These are phyloP conservation scores for Cydia amplana DNA, from an alignment of 1,140 invertebrate genomes.

Conservation along the genomic window DNA sequence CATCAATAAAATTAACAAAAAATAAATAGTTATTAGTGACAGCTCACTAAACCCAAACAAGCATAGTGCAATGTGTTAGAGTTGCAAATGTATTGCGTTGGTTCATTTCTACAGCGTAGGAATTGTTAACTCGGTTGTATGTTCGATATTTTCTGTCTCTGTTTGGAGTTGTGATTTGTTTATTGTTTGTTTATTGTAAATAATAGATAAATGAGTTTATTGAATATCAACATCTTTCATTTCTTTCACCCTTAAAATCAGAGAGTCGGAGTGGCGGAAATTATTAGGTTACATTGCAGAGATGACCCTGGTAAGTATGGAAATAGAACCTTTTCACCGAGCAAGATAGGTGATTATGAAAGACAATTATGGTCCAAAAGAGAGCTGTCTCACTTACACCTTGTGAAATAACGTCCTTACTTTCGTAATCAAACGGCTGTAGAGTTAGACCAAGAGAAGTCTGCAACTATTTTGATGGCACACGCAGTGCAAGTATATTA, in stretches of 20 bases:
- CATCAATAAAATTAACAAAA: background rate
- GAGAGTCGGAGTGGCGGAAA: too few relatives aligned
- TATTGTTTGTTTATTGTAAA: conserved; percentile 74
- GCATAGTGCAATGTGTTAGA: conserved; percentile 37
- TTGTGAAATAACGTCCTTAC: too few relatives aligned
- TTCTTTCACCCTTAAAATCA: conserved; percentile 12
- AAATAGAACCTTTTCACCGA: too few relatives aligned
- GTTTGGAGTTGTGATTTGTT: conserved; percentile 59
- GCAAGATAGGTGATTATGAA: too few relatives aligned
- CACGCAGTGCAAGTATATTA: too few relatives aligned
- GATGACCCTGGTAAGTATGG: too few relatives aligned
- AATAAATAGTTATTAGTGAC: background rate
- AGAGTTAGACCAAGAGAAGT: too few relatives aligned
- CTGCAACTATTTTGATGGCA: too few relatives aligned
- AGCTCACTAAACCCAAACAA: conserved; percentile 23
- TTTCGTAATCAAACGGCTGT: too few relatives aligned
- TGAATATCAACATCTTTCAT: conserved; percentile 52
- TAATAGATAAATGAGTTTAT: conserved; percentile 73
- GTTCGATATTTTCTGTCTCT: conserved; percentile 67
- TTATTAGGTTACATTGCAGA: too few relatives aligned
- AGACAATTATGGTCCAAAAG: too few relatives aligned
- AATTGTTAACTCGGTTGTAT: conserved; percentile 67
- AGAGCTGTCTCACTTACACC: too few relatives aligned
- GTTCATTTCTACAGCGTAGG: conserved; percentile 52
- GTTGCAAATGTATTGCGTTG: conserved; percentile 38